Conservation (phyloP, 1,140 invertebrate genomes). For the Microplitis demolitor region DNA sequence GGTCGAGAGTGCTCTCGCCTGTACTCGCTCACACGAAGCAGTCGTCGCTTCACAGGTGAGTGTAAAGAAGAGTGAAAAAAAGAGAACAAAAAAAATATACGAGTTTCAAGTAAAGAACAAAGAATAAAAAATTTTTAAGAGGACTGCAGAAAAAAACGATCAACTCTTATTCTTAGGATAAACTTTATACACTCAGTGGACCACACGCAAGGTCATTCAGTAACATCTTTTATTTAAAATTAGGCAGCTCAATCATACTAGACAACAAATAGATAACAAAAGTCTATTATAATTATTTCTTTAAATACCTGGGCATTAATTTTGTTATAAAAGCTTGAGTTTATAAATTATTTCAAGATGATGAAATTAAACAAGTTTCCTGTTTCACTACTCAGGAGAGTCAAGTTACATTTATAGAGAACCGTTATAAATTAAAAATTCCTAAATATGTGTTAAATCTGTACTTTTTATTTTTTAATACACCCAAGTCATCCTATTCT, state of each 20-base stretch:
- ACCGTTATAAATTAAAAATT: too few relatives aligned
- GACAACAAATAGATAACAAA: not conserved
- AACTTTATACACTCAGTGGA: not conserved
- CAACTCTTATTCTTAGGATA: not conserved
- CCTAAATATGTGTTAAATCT: too few relatives aligned
- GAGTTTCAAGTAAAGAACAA: not conserved
- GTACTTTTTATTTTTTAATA: too few relatives aligned
- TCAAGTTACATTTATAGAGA: too few relatives aligned
- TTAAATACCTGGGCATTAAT: not conserved
- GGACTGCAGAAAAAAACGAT: slow-evolving; percentile 10
- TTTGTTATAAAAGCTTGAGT: too few relatives aligned
- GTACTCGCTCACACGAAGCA: not conserved
- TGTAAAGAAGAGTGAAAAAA: not conserved
- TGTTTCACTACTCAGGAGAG: too few relatives aligned
- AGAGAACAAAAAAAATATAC: not conserved
- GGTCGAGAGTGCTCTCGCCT: slow-evolving; percentile 7
- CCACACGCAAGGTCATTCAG: not conserved
- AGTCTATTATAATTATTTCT: not conserved
- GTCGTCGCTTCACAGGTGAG: slow-evolving; percentile 2
- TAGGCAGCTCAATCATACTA: too few relatives aligned
- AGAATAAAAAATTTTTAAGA: not conserved
- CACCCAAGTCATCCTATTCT: too few relatives aligned
- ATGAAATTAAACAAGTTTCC: too few relatives aligned
- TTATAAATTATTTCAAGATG: too few relatives aligned
- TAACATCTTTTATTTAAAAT: too few relatives aligned